A percentile compares a stretch with the other conserved stretches of the same genome.
phyloP scores from a whole-genome alignment of 64 coral and sea anemone species.

The Porites lutea region DNA sequence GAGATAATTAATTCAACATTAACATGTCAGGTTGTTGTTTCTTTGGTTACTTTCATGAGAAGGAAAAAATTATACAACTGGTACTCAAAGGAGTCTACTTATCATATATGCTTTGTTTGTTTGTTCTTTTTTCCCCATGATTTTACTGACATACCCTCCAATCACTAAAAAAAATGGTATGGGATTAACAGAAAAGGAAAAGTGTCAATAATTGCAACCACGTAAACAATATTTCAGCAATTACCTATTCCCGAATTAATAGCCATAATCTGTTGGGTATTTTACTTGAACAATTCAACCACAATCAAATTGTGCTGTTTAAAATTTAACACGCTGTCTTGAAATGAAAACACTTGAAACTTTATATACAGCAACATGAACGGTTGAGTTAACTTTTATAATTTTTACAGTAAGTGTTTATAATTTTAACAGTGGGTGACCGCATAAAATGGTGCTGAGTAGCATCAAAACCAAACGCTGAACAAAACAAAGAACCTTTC shows the following conservation, averaged over 20 bases:
- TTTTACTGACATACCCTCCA: no score
- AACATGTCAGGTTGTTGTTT: no score
- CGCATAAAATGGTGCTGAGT: not conserved
- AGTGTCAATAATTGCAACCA: no score
- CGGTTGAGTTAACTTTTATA: not conserved
- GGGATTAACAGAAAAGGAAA: no score
- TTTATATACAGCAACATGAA: not conserved
- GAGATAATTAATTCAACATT: no score
- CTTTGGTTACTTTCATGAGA: no score
- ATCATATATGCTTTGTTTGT: no score
- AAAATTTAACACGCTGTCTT: not conserved
- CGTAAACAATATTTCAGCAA: not conserved
- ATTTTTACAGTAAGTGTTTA: not conserved
- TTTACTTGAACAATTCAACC: not conserved
- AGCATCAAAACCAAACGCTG: not conserved
- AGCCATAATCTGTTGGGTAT: not conserved
- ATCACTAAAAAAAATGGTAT: no score
- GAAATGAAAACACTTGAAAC: not conserved
- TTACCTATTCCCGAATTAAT: not conserved
- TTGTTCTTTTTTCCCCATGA: no score
- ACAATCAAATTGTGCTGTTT: not conserved
- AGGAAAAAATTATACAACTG: no score
- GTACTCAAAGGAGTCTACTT: no score
- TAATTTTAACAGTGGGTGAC: constrained; percentile 10
- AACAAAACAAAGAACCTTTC: not conserved